Evolutionary conservation across 2,888 invertebrate genomes (phyloP), one percentile per base, ranked within the genome.

Genomic region (Melieria omissa): DNA sequence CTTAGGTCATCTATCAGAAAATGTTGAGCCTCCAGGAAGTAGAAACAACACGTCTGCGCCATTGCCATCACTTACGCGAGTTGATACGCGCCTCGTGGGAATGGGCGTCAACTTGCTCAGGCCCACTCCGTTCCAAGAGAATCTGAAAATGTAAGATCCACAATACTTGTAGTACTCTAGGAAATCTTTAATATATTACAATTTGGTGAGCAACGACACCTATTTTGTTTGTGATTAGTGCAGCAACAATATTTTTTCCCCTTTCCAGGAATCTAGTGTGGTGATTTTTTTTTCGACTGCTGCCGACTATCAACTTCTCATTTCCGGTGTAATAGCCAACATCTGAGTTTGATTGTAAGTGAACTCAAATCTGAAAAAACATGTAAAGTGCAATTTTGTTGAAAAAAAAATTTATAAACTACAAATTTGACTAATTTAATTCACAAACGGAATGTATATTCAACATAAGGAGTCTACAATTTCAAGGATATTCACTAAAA

Each of bases 311-410:
- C 79, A 84, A 77, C 79, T 84, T 44, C 73, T 81, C 44, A 78
- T 84, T 71, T 85, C 79, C 70, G 84, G 83, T 65, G 80, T 79
- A 85, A 85, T 73, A 83, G 84, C 1, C 85, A 85, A 70, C 74
- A 74, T 52, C 73, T 84, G 12, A 73, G 68, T 29, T 29, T 3
- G 3, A 29, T 29, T 29, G 29, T 29, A 29, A 29, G 29, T 29
- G 29, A 29, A 29, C 29, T 29, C 29, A 29, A 29, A 29, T 29
- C 29, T 29, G 29, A 29, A 29, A 2, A 29, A 29, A 29, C 3
- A 29, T 29, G 29, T 29, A 29, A 29, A 29, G 29, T 29, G 2
- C 29, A 29, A 29, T 29, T 29, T 29, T 29, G 1, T 3, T 29
- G 29, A 29, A 29, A 29, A 1, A 29, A n/a, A 29, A 29, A 29